Conservation (phyloP, 2,113 vertebrate genomes). For the Chunga burmeisteri region DNA sequence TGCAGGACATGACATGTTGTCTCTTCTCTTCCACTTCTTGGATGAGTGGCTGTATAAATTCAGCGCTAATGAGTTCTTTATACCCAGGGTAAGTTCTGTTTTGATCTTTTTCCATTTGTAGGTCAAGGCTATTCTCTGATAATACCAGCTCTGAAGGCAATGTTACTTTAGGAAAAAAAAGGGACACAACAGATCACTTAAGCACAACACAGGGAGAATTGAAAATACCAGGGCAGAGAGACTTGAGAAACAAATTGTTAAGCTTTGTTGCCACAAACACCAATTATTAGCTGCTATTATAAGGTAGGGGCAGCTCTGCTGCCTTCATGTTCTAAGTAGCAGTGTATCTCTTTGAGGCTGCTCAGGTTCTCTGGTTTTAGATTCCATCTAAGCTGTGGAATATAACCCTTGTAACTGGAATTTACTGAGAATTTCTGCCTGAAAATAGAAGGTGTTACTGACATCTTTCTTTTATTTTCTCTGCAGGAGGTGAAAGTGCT, state of each 20-base stretch:
- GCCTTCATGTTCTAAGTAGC: background rate
- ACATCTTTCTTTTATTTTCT: background rate
- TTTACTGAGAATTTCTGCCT: background rate
- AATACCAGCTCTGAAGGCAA: background rate
- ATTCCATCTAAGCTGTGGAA: background rate
- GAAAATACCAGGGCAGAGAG: background rate
- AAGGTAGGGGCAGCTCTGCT: background rate
- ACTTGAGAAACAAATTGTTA: background rate
- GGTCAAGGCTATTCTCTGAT: background rate
- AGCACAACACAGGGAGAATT: background rate
- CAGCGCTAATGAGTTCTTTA: conserved; percentile 89
- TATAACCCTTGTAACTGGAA: background rate
- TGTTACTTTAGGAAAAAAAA: background rate
- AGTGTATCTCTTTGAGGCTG: background rate
- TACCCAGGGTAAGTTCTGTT: conserved; percentile 85
- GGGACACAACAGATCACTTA: background rate
- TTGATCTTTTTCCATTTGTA: background rate
- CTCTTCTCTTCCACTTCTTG: conserved; percentile 93
- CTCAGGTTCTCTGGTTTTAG: background rate
- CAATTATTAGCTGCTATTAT: background rate
- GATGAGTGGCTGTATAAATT: conserved; percentile 98
- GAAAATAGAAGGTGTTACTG: background rate
- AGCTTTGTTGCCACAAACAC: background rate
- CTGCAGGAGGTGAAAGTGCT: conserved; percentile 93
- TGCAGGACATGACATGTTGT: conserved; percentile 89